phyloP scores from a whole-genome alignment of 2,797 vertebrate genomes.

The Sylvia borin region DNA sequence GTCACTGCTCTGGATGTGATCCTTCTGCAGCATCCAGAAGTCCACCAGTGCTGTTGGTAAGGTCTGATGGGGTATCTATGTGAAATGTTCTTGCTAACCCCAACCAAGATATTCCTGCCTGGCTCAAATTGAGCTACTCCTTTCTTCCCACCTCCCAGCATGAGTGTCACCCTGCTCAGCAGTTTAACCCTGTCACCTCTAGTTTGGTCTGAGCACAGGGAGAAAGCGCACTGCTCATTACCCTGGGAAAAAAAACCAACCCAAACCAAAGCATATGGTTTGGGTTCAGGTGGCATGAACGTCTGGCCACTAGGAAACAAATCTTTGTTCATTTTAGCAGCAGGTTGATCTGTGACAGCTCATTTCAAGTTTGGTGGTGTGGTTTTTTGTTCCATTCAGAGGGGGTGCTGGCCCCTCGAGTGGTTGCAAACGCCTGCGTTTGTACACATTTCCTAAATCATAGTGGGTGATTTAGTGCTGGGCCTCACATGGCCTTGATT shows the following conservation, averaged over 20 bases:
- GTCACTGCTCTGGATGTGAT: not conserved
- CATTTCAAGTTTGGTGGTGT: not conserved
- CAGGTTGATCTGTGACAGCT: not conserved
- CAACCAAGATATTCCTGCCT: not conserved
- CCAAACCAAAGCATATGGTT: not conserved
- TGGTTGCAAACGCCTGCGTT: fast-evolving
- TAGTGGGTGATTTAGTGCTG: not conserved
- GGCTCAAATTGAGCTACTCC: not conserved
- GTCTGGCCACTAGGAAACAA: not conserved
- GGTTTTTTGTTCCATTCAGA: not conserved
- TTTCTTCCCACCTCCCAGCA: fast-evolving
- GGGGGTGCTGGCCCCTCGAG: not conserved
- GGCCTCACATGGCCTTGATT: constrained; percentile 1
- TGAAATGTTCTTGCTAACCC: not conserved
- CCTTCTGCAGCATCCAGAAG: not conserved
- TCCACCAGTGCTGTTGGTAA: not conserved
- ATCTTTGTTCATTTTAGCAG: not conserved
- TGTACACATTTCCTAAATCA: not conserved
- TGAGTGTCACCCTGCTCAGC: not conserved
- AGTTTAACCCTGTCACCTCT: not conserved
- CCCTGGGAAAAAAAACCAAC: not conserved
- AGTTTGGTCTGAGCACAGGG: not conserved
- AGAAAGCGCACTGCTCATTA: not conserved
- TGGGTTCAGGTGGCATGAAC: not conserved
- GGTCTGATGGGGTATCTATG: not conserved